Conservation (phyloP, 2,797 vertebrate species). For the Morus bassanus region DNA sequence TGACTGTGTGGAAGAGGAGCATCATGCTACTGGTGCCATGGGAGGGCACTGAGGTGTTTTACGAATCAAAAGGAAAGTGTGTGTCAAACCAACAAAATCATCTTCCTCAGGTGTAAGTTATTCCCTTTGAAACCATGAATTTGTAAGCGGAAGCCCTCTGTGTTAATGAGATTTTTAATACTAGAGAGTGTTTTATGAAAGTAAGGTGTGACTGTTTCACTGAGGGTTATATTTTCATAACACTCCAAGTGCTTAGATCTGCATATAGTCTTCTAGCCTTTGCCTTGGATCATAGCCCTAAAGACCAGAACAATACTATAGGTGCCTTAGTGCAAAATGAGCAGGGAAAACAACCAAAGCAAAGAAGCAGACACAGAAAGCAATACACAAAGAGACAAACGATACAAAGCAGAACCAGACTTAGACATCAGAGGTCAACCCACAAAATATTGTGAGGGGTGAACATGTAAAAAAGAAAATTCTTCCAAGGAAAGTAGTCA, state of each 20-base stretch:
- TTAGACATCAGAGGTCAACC: slow-evolving; percentile 47
- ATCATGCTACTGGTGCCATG: background rate
- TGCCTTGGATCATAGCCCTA: background rate
- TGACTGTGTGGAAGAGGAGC: background rate
- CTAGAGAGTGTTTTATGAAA: background rate
- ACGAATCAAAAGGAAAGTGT: background rate
- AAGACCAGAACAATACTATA: background rate
- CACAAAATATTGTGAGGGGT: slow-evolving; percentile 19
- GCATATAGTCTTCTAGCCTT: background rate
- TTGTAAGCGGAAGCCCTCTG: background rate
- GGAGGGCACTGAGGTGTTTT: background rate
- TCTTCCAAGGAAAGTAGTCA: background rate
- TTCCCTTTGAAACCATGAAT: background rate
- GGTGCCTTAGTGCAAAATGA: background rate
- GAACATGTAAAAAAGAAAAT: slow-evolving; percentile 6
- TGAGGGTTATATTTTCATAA: background rate
- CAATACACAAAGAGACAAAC: slow-evolving; percentile 49
- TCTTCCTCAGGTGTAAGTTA: background rate
- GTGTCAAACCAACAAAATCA: background rate
- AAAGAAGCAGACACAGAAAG: slow-evolving; percentile 31
- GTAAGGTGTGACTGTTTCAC: background rate
- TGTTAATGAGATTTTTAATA: background rate
- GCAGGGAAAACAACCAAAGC: background rate
- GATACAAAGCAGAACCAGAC: slow-evolving; percentile 54
- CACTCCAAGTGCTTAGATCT: background rate